Base-by-base conservation (phyloP, 2,113 vertebrate genomes). In the Todiramphus saurophagus region DNA sequence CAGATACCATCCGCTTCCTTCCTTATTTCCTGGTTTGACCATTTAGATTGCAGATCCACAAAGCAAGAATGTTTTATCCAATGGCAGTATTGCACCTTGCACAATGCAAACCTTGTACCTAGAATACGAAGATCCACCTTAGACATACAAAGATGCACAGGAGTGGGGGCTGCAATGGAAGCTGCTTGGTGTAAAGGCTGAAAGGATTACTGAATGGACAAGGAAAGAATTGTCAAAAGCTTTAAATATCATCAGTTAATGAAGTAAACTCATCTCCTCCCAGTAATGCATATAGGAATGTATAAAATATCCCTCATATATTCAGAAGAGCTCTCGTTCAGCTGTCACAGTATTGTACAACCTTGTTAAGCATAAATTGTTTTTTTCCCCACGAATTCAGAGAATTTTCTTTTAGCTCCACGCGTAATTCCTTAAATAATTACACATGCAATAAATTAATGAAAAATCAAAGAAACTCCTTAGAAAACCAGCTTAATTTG, bases 401-500 rank as follows among this genome's bases (percentile, higher is more conserved):
- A 91, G 33, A 68, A 53, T 86, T 96, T 95, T 87, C 81, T 79
- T 93, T 89, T 69, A 73, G 87, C 24, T 96, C 53, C 44, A 28
- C 60, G 67, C 2, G 14, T 69, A 96, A 96, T 93, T 88, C 83
- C 90, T 94, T 83, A 95, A 94, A 83, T 92, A 97, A 97, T 97
- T 96, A 93, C 77, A 91, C 21, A 70, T 28, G 37, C 84, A 97
- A 96, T 94, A 95, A 97, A 96, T 94, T 93, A 97, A 95, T 78
- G 89, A 95, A 96, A 96, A 97, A 97, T 94, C 92, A 95, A 94
- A 93, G 88, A 89, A 90, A 92, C 28, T 86, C 17, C 83, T 97
- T 93, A 92, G 89, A 92, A 93, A 96, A 87, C 37, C 70, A 96
- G 83, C 87, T 92, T 95, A 97, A 97, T 97, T 95, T 95, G 84